phyloP scores from a whole-genome alignment of 2,797 vertebrate species.

The Meriones psammophilus region DNA sequence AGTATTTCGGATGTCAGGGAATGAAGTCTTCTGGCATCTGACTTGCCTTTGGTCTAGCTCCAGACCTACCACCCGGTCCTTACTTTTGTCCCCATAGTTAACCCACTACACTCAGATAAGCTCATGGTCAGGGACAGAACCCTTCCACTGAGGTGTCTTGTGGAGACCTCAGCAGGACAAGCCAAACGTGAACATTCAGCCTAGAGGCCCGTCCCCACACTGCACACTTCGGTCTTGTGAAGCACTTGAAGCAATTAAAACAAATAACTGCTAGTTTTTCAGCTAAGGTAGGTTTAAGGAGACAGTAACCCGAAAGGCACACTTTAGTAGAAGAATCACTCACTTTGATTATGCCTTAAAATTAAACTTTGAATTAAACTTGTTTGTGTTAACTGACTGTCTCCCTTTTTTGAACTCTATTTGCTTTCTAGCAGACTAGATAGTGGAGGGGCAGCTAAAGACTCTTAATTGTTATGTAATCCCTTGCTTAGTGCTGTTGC shows the following conservation, averaged over 20 bases:
- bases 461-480: neutral
- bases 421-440: conserved; percentile 5
- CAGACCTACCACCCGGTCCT: neutral
- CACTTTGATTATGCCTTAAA: conserved; percentile 48
- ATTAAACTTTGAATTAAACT: neutral
- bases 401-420: neutral
- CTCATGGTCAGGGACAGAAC: neutral
- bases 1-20: neutral
- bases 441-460: neutral
- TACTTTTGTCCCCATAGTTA: neutral
- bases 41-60: neutral
- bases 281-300: conserved; percentile 14
- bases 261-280: neutral
- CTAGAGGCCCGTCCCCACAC: neutral
- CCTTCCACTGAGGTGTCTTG: neutral
- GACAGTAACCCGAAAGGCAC: neutral
- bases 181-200: neutral
- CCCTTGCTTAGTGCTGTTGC: neutral
- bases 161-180: neutral
- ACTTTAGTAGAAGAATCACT: neutral
- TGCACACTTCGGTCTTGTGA: neutral
- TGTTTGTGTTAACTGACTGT: neutral
- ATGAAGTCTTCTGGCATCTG: neutral
- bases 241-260: neutral
- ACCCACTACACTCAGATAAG: neutral